Evolutionary conservation across 2,113 vertebrate genomes (phyloP).

Genomic region (Sylvicapra grimmia): DNA sequence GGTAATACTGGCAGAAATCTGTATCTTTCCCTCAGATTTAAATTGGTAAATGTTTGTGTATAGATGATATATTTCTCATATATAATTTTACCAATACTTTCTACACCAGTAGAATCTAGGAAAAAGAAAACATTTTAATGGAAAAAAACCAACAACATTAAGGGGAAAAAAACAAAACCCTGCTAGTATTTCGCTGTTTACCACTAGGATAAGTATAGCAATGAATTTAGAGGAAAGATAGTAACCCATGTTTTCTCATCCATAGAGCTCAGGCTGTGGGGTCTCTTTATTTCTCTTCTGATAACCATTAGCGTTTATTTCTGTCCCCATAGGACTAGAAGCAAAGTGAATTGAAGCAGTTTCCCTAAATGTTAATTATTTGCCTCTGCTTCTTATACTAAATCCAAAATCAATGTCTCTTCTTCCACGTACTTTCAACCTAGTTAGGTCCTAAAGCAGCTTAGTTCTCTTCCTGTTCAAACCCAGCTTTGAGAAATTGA

Average conservation of each 20-base stretch:
- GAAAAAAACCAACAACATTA: background rate
- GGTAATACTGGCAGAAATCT: conserved; percentile 21
- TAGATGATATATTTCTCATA: background rate
- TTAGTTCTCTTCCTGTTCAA: background rate
- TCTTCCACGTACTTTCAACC: background rate
- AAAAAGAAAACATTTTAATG: background rate
- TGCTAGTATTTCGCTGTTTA: background rate
- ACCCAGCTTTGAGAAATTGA: background rate
- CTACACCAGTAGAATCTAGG: background rate
- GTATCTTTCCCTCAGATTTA: conserved; percentile 14
- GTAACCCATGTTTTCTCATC: background rate
- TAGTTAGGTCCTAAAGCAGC: background rate
- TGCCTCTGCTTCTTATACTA: conserved; percentile 15
- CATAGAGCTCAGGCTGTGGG: background rate
- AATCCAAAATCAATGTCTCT: background rate
- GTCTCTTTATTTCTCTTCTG: background rate
- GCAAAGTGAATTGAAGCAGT: conserved; percentile 14
- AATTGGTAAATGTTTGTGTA: conserved; percentile 25
- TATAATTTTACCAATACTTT: background rate
- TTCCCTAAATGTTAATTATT: conserved; percentile 11
- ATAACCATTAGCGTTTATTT: conserved; percentile 5
- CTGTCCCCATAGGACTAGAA: background rate
- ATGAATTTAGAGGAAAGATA: background rate
- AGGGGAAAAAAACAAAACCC: background rate
- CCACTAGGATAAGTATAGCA: background rate